Base-by-base conservation (phyloP, 92 coral and sea anemone genomes). In the Actinostola sp. region DNA sequence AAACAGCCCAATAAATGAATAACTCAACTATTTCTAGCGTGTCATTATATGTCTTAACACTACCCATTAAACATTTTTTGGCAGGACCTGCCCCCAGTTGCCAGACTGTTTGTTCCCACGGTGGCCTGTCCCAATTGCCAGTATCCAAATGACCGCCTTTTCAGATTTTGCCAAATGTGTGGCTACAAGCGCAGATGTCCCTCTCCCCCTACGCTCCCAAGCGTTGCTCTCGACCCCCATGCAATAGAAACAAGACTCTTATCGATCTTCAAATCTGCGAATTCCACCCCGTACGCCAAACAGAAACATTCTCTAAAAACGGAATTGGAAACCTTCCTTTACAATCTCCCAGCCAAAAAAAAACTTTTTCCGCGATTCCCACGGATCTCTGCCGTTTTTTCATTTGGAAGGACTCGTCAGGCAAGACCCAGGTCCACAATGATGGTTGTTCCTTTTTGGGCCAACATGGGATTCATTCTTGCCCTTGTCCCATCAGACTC, bases 31-130 rank as follows among this genome's bases (percentile, higher is more conserved):
- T 54, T 15, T 29, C 15, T 26, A 17, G 31, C 23, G 29, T 25
- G 61, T 54, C 23, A n/a, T n/a, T n/a, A n/a, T n/a, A n/a, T n/a
- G n/a, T n/a, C n/a, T n/a, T n/a, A n/a, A n/a, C n/a, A n/a, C n/a
- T n/a, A n/a, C n/a, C n/a, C n/a, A n/a, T n/a, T n/a, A n/a, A n/a
- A n/a, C n/a, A n/a, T n/a, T 39, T 39, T 7, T 39, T 36, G 17
- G 49, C 48, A 73, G 78, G 86, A 1, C 39, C 82, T 79, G 8
- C 73, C 82, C 21, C 69, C 68, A 2, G 65, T 70, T 7, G 67
- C 83, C 3, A 79, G 91, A n/a, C 70, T 80, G 14, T 75, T 39
- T 27, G 70, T 41, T 59, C 8, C 80, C 86, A 80, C 80, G 3
- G 72, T 74, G 28, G n/a, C 25, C 9, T 63, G 83, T 52, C 81